Conservation (phyloP, 2,113 vertebrate genomes). For the Pardalotus punctatus region DNA sequence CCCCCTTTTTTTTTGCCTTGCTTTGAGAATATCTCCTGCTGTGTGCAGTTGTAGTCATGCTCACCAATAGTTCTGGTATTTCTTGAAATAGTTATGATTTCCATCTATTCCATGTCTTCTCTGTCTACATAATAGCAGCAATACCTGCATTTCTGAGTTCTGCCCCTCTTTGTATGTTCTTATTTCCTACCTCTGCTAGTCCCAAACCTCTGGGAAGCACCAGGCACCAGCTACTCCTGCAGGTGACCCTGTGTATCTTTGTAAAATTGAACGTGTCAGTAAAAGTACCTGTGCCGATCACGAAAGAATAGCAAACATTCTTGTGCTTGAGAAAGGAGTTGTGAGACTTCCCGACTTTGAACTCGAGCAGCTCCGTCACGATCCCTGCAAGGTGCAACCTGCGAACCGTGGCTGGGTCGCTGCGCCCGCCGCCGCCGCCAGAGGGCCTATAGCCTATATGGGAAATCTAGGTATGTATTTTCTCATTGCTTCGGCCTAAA, state of each 20-base stretch:
- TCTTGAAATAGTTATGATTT: neutral
- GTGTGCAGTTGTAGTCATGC: neutral
- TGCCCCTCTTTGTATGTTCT: neutral
- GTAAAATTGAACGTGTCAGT: neutral
- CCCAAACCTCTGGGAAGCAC: neutral
- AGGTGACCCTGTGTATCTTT: rapidly evolving
- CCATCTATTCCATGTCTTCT: neutral
- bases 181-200: neutral
- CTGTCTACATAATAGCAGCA: neutral
- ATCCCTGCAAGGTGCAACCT: too few relatives aligned
- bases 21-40: neutral
- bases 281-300: too few relatives aligned
- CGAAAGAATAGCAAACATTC: neutral
- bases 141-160: neutral
- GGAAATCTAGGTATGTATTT: neutral
- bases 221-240: neutral
- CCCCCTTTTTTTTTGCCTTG: neutral
- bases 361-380: neutral
- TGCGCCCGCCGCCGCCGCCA: neutral
- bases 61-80: neutral
- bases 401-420: neutral
- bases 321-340: rapidly evolving
- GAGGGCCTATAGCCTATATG: neutral
- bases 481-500: neutral
- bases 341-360: rapidly evolving